These are phyloP conservation scores for Lacanobia wlatinum DNA, from an alignment of 2,888 invertebrate genomes.

Conservation along the genomic window DNA sequence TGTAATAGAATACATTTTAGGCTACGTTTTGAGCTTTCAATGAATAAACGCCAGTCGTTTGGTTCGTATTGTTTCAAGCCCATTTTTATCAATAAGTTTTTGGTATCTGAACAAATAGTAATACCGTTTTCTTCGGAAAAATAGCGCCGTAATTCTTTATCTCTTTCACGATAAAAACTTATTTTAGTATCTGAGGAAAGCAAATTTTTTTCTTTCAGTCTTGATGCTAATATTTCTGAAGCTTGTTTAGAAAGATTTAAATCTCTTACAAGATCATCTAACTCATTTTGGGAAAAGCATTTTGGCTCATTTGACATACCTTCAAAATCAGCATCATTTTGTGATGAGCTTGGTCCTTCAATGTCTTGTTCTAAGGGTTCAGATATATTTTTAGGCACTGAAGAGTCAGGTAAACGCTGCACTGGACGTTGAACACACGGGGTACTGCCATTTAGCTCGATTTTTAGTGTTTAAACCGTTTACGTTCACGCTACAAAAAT, in stretches of 20 bases:
- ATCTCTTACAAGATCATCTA: background rate
- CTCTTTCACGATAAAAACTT: no score
- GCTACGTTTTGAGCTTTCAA: no score
- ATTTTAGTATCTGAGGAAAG: no score
- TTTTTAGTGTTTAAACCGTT: background rate
- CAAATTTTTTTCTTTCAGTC: no score
- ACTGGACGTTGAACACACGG: background rate
- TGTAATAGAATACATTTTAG: no score
- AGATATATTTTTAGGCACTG: background rate
- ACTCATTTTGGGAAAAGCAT: background rate
- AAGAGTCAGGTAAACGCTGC: background rate
- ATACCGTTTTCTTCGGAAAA: no score
- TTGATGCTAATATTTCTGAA: no score
- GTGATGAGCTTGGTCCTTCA: background rate
- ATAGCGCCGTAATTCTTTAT: no score
- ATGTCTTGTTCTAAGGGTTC: background rate
- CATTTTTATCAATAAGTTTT: no score
- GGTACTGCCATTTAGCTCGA: background rate
- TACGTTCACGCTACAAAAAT: background rate
- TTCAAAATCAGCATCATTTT: background rate
- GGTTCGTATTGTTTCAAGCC: no score
- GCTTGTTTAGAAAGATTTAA: background rate
- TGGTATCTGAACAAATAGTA: no score
- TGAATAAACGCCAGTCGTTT: no score
- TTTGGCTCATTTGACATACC: background rate